Evolutionary conservation across 2,113 vertebrate genomes (phyloP), one percentile per base, ranked within the genome.

Genomic region (Cyphomyrus plagiostoma): DNA sequence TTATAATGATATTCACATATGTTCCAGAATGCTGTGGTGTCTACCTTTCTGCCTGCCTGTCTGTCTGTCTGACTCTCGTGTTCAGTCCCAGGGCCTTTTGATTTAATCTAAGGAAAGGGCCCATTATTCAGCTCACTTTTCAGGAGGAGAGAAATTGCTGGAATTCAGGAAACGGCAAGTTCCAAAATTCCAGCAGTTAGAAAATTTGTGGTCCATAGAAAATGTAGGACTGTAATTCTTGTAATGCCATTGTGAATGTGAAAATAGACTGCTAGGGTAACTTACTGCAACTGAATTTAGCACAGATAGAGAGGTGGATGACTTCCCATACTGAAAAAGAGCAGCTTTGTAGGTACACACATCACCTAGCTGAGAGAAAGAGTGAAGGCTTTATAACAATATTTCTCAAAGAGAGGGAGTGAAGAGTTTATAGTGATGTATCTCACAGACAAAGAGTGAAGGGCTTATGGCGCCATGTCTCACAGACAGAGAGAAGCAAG

Each of bases 1-100:
- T 92, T 90, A 35, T 35, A 80, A 88, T 90, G 53, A 82, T 87
- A 70, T 83, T 90, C 91, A 91, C 89, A 62, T 90, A 89, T 89
- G 88, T 85, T 89, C 56, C 88, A 91, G 92, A 92, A 86, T 48
- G 39, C 56, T 89, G 52, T 39, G 88, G 62, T 90, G 91, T 90
- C 58, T 58, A 85, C 90, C 58, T 56, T 6, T 23, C 23, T 62
- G 52, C 1, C 1, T 53, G 52, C 0, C 52, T 53, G 52, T 19
- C 52, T 90, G 91, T 66, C 62, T 91, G 87, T 89, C 62, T 62
- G 7, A 4, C 23, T 62, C 23, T 13, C 1, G 45, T 84, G 3
- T 46, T 87, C 85, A 23, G 17, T 86, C 23, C 30, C n/a, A 19
- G 85, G 45, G 83, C 48, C 35, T 30, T 50, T 6, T 9, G 46